Base-by-base conservation (phyloP, 1,140 invertebrate genomes). In the Forficula auricularia region DNA sequence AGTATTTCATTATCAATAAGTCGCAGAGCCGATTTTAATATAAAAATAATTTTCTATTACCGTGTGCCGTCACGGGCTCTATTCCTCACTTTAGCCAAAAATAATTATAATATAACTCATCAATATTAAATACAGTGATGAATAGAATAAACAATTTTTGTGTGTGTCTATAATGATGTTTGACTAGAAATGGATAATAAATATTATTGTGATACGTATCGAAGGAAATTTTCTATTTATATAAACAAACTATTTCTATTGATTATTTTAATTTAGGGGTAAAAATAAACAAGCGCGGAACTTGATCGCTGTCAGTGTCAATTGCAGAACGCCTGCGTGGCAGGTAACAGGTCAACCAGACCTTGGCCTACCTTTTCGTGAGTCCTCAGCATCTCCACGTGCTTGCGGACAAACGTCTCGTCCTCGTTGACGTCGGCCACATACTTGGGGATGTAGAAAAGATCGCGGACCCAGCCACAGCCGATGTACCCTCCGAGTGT, bases 371-470 rank as follows among this genome's bases (percentile, higher is more conserved):
- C 75, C 66, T 77, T 81, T 48, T 62, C 63, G 55, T 80, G 64
- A 12, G 56, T 59, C 40, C 66, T 62, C 52, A 84, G 70, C 54
- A 71, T 72, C 9, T 64, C 56, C 22, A 72, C 70, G 39, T 85
- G 71, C 42, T 75, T 65, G 41, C 72, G 61, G 15, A 85, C 56
- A 53, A 79, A 85, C 3, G 70, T 55, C 1, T 70, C 70, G 53
- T 87, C 77, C 43, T 82, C 71, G 56, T 95, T 96, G 7, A 77
- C 81, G 52, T 92, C 85, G 37, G 71, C 67, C 0, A 95, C 86
- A 62, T 95, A 95, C 22, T 75, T 65, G 0, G 85, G 82, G 41
- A 97, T 81, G 41, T 74, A 70, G 50, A 83, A 88, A 1, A 91
- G 54, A 56, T 97, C 91, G 14, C 77, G 64, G 0, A 94, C 48